phyloP scores from a whole-genome alignment of 2,888 invertebrate genomes.

The Hofmannophila pseudospretella region DNA sequence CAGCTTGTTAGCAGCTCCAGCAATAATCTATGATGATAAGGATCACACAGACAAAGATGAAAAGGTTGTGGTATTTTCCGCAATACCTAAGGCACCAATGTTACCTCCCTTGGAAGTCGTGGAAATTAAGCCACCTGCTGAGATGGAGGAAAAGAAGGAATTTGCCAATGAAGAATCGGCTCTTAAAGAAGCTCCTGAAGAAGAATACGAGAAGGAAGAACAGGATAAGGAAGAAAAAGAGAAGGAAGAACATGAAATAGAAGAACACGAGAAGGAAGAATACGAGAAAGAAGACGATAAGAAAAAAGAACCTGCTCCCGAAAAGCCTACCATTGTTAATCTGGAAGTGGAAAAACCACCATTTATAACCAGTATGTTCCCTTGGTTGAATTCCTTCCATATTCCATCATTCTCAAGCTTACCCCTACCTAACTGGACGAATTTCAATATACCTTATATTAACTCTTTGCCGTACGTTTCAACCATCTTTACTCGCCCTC shows the following conservation, averaged over 20 bases:
- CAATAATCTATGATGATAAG: conserved; percentile 10
- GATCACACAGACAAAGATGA: too few species aligned
- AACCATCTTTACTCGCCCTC: background rate
- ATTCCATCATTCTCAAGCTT: background rate
- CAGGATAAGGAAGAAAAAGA: too few species aligned
- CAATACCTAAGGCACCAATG: too few species aligned
- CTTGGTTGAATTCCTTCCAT: background rate
- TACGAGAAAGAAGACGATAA: too few species aligned
- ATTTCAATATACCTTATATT: background rate
- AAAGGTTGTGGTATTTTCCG: too few species aligned
- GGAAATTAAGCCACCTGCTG: too few species aligned
- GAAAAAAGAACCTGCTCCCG: conserved; percentile 9
- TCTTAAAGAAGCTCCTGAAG: background rate
- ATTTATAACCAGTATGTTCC: background rate
- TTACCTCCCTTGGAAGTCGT: too few species aligned
- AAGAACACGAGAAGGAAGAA: too few species aligned
- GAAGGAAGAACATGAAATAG: too few species aligned
- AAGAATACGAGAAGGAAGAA: too few species aligned
- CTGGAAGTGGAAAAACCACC: background rate
- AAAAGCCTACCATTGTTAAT: background rate
- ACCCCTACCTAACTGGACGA: background rate
- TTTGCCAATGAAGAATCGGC: background rate
- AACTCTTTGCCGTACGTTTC: background rate
- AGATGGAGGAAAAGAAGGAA: too few species aligned
- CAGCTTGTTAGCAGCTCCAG: conserved; percentile 1